These are phyloP conservation scores for Forbesichthys agassizii DNA, from an alignment of 2,113 vertebrate species.

Conservation along the genomic window DNA sequence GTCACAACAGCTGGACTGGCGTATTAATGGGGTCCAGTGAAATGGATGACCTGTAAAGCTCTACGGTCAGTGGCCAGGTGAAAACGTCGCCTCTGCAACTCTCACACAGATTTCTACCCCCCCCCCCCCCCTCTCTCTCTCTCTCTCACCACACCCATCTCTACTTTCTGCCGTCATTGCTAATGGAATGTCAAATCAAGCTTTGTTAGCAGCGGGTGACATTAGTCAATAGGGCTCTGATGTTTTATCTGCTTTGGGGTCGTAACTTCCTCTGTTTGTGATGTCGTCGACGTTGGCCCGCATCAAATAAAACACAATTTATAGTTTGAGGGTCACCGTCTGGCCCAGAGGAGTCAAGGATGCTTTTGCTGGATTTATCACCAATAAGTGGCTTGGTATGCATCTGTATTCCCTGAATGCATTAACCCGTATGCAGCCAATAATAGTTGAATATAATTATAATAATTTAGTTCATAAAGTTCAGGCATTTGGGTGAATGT, in stretches of 20 bases:
- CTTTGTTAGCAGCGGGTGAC: constrained; percentile 59
- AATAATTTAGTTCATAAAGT: neutral
- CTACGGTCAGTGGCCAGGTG: constrained; percentile 66
- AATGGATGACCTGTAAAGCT: constrained; percentile 70
- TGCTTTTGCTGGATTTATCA: constrained; percentile 53
- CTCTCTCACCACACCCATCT: neutral
- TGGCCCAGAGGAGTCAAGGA: constrained; percentile 38
- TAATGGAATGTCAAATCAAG: constrained; percentile 70
- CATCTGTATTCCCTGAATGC: constrained; percentile 34
- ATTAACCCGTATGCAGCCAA: constrained; percentile 41
- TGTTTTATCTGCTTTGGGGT: constrained; percentile 51
- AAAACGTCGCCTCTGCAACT: constrained; percentile 61
- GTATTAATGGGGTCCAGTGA: constrained; percentile 72
- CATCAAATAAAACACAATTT: constrained; percentile 65
- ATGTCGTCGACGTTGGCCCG: constrained; percentile 35
- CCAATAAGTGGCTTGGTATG: constrained; percentile 49
- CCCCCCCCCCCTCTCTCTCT: constrained; percentile 15
- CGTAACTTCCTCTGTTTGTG: constrained; percentile 56
- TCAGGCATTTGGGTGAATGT: neutral
- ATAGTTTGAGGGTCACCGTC: constrained; percentile 40
- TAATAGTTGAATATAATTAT: neutral
- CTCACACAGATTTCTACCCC: constrained; percentile 58
- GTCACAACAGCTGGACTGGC: constrained; percentile 62
- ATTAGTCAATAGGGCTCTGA: constrained; percentile 66
- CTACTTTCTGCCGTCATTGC: constrained; percentile 18